Evolutionary conservation across 2,797 vertebrate genomes (phyloP).

Genomic region (Pachyuromys duprasi): DNA sequence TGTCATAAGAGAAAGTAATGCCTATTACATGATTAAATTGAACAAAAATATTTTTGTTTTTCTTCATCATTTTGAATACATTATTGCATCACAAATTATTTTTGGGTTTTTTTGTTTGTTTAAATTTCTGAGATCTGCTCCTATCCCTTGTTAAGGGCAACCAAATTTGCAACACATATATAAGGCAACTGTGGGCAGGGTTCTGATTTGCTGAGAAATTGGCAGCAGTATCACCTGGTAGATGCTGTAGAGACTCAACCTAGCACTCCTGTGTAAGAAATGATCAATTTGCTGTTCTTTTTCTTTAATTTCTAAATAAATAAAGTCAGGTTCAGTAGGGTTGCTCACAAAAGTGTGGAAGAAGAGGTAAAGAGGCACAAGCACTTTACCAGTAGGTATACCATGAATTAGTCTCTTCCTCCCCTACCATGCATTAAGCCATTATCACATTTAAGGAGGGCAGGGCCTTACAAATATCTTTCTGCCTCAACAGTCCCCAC

Average conservation of each 20-base stretch:
- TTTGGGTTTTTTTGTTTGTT: neutral
- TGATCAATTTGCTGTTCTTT: neutral
- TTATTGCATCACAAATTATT: neutral
- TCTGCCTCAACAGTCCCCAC: too few relatives aligned
- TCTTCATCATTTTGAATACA: constrained; percentile 1
- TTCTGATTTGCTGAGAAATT: neutral
- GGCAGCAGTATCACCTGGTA: constrained; percentile 77
- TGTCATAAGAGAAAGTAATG: constrained; percentile 37
- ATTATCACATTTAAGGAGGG: too few relatives aligned
- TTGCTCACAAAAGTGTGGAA: neutral
- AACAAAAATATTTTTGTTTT: constrained; percentile 17
- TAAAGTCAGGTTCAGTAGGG: neutral
- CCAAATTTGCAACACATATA: neutral
- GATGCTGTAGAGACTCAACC: neutral
- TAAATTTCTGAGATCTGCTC: neutral
- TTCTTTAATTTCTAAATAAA: neutral
- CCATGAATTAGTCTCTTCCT: neutral
- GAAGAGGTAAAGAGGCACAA: too few relatives aligned
- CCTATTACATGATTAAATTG: constrained; percentile 13
- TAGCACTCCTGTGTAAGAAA: neutral
- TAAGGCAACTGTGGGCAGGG: neutral
- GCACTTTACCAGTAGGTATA: neutral
- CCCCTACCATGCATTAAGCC: too few relatives aligned
- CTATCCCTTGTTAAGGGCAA: neutral
- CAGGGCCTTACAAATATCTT: too few relatives aligned